Percentiles rank a stretch among this genome's conserved stretches.
These are phyloP conservation scores for Leptinotarsa undecemlineata DNA, from an alignment of 1,140 invertebrate species.

Conservation along the genomic window DNA sequence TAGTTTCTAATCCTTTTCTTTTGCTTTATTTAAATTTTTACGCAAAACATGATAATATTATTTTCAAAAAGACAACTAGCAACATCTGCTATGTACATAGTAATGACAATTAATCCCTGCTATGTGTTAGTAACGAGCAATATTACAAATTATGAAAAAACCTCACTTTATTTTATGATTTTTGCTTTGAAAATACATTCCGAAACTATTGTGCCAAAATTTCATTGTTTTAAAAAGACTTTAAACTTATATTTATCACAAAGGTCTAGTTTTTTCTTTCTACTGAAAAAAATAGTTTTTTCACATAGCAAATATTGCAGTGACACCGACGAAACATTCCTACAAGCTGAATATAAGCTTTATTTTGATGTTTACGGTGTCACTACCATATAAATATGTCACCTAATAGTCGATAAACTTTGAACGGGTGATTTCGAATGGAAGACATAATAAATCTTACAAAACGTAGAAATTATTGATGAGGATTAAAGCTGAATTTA, in stretches of 20 bases:
- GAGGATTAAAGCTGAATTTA: neutral
- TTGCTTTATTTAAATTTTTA: neutral
- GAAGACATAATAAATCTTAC: neutral
- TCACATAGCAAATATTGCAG: constrained; percentile 7
- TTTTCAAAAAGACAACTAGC: neutral
- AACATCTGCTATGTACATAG: constrained; percentile 1
- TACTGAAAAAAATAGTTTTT: constrained; percentile 8
- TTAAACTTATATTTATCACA: neutral
- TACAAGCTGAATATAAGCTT: neutral
- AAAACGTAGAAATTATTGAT: neutral
- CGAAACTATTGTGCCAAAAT: neutral
- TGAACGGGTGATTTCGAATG: neutral
- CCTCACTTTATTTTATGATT: neutral
- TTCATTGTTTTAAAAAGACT: neutral
- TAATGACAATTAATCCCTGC: constrained; percentile 2
- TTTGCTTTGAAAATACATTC: neutral
- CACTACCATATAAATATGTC: neutral
- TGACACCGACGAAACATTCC: neutral
- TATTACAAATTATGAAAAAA: constrained; percentile 12
- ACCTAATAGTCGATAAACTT: neutral
- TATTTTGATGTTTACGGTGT: neutral
- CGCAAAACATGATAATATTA: neutral
- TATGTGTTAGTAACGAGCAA: neutral
- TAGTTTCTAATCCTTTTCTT: neutral
- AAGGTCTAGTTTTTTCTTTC: constrained; percentile 1